Evolutionary conservation across 2,888 invertebrate genomes (phyloP).

Genomic region (Willowsia nigromaculata): DNA sequence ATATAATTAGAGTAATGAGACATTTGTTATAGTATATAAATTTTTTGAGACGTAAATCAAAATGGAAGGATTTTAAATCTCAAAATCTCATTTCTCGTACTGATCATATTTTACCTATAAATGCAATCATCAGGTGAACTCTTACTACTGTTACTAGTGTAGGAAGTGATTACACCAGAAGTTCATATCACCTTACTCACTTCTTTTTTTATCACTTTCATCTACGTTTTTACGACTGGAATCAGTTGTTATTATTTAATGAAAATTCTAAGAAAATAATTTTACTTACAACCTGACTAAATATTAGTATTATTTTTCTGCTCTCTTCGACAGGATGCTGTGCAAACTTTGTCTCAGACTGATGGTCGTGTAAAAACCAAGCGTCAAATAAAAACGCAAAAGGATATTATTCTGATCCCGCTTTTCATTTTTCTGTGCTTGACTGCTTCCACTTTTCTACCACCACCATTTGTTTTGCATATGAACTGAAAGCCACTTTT

Average conservation of each 20-base stretch:
- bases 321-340: slow-evolving; percentile 29
- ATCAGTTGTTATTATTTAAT: slow-evolving; percentile 47
- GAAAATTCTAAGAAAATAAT: slow-evolving; percentile 14
- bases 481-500: not conserved
- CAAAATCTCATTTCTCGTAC: not conserved
- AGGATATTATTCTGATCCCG: not conserved
- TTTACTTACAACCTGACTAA: no score
- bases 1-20: slow-evolving; percentile 20
- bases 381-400: slow-evolving; percentile 1
- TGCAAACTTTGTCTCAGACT: slow-evolving; percentile 47
- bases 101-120: not conserved
- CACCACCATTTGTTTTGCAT: not conserved
- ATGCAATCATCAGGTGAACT: not conserved
- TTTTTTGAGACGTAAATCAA: not conserved
- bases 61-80: not conserved
- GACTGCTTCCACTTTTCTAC: slow-evolving; percentile 45
- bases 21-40: not conserved
- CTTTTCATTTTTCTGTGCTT: slow-evolving; percentile 37
- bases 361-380: slow-evolving; percentile 28
- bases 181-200: not conserved
- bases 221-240: slow-evolving; percentile 50
- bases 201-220: not conserved
- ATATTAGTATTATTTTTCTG: not conserved
- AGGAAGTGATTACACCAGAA: not conserved
- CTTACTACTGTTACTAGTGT: no score